These are phyloP conservation scores for Enteromius paludinosus DNA, from an alignment of 2,797 vertebrate genomes.

Conservation along the genomic window DNA sequence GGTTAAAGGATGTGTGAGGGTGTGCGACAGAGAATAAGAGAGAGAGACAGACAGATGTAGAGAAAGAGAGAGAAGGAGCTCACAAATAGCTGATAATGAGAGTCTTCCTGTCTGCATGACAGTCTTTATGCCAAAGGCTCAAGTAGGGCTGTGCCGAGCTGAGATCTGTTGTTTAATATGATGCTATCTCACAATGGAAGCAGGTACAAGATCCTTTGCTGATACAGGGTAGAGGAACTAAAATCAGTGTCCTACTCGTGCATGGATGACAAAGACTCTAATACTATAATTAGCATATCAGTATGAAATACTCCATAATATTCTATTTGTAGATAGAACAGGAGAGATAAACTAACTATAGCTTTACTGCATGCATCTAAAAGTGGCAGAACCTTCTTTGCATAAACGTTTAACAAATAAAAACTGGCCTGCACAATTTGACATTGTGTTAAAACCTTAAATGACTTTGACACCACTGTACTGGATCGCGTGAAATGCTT, in stretches of 20 bases:
- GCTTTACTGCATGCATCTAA: not conserved
- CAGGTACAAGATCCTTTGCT: constrained; percentile 13
- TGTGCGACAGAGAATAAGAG: constrained; percentile 53
- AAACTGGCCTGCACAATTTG: not conserved
- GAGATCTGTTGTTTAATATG: constrained; percentile 38
- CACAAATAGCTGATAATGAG: constrained; percentile 45
- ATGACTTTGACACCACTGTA: not conserved
- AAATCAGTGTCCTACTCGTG: not conserved
- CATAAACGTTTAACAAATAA: not conserved
- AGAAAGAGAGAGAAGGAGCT: constrained; percentile 27
- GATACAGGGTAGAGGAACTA: not conserved
- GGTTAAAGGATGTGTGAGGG: constrained; percentile 33
- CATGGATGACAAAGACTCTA: not conserved
- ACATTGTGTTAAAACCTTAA: not conserved
- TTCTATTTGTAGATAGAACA: not conserved
- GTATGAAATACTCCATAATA: not conserved
- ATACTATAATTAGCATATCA: not conserved
- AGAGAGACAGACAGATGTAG: constrained; percentile 7
- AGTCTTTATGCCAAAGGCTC: constrained; percentile 23
- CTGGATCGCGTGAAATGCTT: not conserved
- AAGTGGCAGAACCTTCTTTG: not conserved
- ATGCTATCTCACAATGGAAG: constrained; percentile 5
- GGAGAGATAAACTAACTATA: not conserved
- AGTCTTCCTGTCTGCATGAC: constrained; percentile 45
- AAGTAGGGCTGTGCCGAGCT: constrained; percentile 8